These are phyloP conservation scores for Rhyacophila evoluta DNA, from an alignment of 2,888 invertebrate species.

Conservation along the genomic window DNA sequence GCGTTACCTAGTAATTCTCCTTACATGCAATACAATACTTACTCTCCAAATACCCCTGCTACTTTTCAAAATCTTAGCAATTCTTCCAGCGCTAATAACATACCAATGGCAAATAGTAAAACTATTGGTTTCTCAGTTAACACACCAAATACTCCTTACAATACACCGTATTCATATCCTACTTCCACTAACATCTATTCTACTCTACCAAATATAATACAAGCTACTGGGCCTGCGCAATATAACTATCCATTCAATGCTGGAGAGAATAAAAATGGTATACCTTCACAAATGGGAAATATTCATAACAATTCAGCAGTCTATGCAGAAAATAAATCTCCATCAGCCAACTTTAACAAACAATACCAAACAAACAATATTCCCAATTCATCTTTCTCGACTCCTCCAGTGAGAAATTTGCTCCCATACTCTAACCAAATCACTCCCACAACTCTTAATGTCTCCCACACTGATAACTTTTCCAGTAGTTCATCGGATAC, in stretches of 20 bases:
- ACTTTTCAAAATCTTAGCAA: neutral
- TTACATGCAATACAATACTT: slow-evolving; percentile 35
- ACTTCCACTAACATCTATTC: neutral
- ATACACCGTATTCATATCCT: neutral
- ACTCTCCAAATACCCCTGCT: neutral
- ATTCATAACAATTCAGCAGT: neutral
- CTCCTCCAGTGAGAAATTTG: neutral
- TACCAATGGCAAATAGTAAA: neutral
- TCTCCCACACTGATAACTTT: neutral
- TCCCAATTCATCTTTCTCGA: neutral
- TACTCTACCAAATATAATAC: neutral
- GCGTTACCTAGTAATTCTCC: slow-evolving; percentile 40
- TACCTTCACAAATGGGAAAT: neutral
- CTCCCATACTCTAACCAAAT: too few species aligned
- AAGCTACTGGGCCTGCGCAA: neutral
- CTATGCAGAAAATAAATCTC: neutral
- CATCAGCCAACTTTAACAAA: neutral
- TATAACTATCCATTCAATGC: neutral
- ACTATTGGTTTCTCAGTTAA: neutral
- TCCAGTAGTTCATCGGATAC: neutral
- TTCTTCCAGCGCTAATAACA: neutral
- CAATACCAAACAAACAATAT: neutral
- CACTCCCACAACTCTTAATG: neutral
- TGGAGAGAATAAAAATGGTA: neutral
- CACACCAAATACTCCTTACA: neutral